Percentiles rank a stretch among this genome's conserved stretches.
phyloP scores from a whole-genome alignment of 2,888 invertebrate genomes.

The Lathronympha strigana region DNA sequence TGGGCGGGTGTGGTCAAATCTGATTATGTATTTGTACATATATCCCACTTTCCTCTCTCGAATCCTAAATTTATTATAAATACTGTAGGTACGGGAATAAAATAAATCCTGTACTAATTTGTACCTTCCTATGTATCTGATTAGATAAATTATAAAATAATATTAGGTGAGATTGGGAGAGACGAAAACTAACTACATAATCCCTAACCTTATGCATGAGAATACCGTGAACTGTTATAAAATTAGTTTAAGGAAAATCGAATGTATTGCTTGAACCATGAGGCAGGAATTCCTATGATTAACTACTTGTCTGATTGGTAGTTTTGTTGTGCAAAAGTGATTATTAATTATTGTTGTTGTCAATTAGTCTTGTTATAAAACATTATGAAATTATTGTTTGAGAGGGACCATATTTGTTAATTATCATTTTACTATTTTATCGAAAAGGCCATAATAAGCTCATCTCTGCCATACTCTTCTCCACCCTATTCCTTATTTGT shows the following conservation, averaged over 20 bases:
- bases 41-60: background rate
- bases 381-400: conserved; percentile 50
- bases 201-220: background rate
- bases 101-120: background rate
- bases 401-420: conserved; percentile 61
- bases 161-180: background rate
- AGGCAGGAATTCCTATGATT: conserved; percentile 7
- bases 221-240: background rate
- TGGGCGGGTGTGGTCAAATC: background rate
- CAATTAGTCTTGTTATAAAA: conserved; percentile 29
- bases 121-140: background rate
- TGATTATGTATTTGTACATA: too few relatives aligned
- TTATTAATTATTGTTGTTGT: conserved; percentile 36
- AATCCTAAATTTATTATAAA: background rate
- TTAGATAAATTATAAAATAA: background rate
- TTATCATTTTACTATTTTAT: conserved; percentile 47
- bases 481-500: conserved; percentile 50
- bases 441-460: conserved; percentile 56
- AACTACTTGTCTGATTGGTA: conserved; percentile 11
- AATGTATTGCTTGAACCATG: background rate
- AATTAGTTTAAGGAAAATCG: background rate
- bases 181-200: background rate
- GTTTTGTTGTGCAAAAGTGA: conserved; percentile 26
- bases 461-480: conserved; percentile 62
- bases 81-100: background rate